A percentile compares a stretch with the other conserved stretches of the same genome.
Evolutionary conservation across 1,140 invertebrate species (phyloP).

Genomic region (Proctacanthus coquilletti): DNA sequence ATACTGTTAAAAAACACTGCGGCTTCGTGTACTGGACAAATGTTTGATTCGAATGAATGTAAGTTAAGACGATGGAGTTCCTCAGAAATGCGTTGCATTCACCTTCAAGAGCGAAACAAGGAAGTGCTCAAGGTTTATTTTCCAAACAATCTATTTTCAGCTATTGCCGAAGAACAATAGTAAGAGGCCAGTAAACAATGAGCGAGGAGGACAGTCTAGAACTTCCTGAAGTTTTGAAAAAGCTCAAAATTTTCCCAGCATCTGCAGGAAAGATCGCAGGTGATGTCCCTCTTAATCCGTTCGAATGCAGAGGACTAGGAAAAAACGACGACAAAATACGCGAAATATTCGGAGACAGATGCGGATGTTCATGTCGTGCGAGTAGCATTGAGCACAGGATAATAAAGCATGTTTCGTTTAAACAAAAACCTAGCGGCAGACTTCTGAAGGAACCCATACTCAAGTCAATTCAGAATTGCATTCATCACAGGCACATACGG

Average conservation of each 20-base stretch:
- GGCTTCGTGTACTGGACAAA: not conserved
- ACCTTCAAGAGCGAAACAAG: too few relatives aligned
- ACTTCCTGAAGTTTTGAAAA: slow-evolving; percentile 30
- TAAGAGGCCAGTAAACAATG: too few relatives aligned
- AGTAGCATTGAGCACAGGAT: slow-evolving; percentile 11
- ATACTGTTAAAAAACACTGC: not conserved
- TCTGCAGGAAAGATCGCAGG: slow-evolving; percentile 10
- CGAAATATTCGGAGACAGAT: slow-evolving; percentile 5
- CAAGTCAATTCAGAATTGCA: slow-evolving; percentile 19
- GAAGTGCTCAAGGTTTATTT: too few relatives aligned
- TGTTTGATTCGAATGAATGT: not conserved
- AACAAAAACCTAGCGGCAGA: slow-evolving; percentile 21
- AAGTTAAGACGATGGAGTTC: not conserved
- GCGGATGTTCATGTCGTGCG: slow-evolving; percentile 3
- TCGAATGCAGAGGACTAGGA: slow-evolving; percentile 15
- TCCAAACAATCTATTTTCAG: too few relatives aligned
- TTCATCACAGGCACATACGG: slow-evolving; percentile 13
- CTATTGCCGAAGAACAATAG: too few relatives aligned
- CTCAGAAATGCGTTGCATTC: too few relatives aligned
- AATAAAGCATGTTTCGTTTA: not conserved
- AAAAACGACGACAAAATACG: not conserved
- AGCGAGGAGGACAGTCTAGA: slow-evolving; percentile 31
- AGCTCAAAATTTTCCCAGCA: slow-evolving; percentile 30
- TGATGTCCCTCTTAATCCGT: slow-evolving; percentile 26
- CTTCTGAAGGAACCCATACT: slow-evolving; percentile 30